Evolutionary conservation across 2,797 vertebrate genomes (phyloP).

Genomic region (Poeciliopsis turneri): DNA sequence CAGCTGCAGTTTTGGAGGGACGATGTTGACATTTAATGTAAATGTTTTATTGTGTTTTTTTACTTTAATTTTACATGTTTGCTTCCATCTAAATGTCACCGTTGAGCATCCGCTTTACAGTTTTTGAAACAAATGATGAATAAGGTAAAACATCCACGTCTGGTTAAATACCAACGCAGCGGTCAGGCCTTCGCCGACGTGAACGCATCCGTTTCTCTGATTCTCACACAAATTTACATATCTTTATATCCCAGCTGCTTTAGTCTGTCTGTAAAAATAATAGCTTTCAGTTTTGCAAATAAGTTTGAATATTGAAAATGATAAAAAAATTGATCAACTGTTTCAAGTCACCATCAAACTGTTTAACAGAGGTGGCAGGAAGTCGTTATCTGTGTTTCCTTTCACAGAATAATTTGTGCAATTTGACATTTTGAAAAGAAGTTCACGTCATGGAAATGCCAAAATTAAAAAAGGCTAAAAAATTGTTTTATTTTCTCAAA

Average conservation of each 20-base stretch:
- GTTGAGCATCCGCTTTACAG: constrained; percentile 5
- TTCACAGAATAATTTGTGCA: too few species aligned
- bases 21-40: constrained; percentile 29
- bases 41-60: background rate
- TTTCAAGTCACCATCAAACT: background rate
- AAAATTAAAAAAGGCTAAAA: too few species aligned
- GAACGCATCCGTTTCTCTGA: too few species aligned
- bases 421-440: too few species aligned
- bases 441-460: too few species aligned
- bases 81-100: constrained; percentile 36
- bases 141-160: background rate
- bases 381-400: too few species aligned
- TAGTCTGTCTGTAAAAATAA: background rate
- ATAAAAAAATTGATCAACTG: background rate
- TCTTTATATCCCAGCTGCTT: background rate
- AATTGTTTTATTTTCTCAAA: too few species aligned
- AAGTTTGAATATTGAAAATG: background rate
- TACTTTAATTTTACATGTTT: constrained; percentile 16
- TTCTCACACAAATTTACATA: background rate
- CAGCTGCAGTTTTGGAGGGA: background rate
- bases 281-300: background rate
- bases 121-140: constrained; percentile 15
- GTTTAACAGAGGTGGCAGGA: background rate
- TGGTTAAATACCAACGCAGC: background rate
- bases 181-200: background rate